Conservation (phyloP, 2,888 invertebrate genomes). For the Hetaerina titia region DNA sequence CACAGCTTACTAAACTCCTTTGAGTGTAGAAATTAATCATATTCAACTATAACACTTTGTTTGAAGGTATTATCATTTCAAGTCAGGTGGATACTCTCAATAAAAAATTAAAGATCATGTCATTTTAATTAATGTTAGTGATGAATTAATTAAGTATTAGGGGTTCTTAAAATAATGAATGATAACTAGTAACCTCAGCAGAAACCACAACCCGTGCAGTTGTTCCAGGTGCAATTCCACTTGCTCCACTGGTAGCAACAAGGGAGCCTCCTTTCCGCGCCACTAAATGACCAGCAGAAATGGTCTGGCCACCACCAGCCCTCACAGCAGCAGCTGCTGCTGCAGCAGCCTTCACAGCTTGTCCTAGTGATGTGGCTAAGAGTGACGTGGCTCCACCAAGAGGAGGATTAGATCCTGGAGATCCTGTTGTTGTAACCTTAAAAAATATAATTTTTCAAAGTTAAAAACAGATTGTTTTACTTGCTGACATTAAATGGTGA, state of each 20-base stretch:
- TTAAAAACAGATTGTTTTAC: no score
- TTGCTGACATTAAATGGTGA: no score
- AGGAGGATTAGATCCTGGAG: constrained; percentile 46
- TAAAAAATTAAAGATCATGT: no score
- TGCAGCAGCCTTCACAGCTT: constrained; percentile 56
- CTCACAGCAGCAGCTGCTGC: constrained; percentile 56
- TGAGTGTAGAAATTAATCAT: no score
- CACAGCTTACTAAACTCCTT: no score
- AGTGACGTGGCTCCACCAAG: constrained; percentile 61
- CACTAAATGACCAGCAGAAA: constrained; percentile 46
- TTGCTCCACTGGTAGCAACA: constrained; percentile 40
- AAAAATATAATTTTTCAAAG: background rate
- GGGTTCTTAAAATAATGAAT: background rate
- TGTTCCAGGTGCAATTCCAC: constrained; percentile 52
- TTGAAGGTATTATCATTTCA: no score
- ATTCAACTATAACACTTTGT: no score
- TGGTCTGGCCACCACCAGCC: constrained; percentile 54
- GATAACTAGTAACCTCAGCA: constrained; percentile 31
- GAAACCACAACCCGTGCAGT: constrained; percentile 59
- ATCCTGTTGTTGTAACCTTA: constrained; percentile 54
- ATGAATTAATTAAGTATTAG: background rate
- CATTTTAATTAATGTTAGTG: background rate
- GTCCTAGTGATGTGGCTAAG: constrained; percentile 63
- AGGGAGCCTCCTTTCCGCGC: constrained; percentile 54
- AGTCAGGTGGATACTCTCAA: no score